Conservation (phyloP, 2,888 invertebrate species). For the Busseola fusca region DNA sequence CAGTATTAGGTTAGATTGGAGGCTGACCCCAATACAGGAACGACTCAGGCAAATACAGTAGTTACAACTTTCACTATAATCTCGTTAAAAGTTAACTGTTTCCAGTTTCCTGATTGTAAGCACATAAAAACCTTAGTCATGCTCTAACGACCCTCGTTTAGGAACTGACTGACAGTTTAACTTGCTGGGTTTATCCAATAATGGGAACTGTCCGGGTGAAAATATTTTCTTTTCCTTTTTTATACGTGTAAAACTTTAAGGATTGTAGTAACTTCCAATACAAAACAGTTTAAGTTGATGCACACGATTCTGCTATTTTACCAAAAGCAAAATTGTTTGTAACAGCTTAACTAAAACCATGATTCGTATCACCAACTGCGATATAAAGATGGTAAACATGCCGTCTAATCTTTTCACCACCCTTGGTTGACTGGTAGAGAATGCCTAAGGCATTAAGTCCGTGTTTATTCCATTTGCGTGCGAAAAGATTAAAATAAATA, state of each 20-base stretch:
- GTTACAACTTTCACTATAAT: background rate
- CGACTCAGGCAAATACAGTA: background rate
- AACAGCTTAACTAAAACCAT: background rate
- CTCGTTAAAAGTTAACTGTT: conserved; percentile 22
- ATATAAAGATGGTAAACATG: background rate
- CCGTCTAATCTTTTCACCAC: no score
- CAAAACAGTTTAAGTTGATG: background rate
- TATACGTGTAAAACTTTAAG: conserved; percentile 5
- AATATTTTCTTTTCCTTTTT: conserved; percentile 18
- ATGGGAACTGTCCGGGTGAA: conserved; percentile 17
- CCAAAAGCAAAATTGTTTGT: background rate
- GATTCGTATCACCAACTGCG: no score
- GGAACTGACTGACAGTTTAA: conserved; percentile 42
- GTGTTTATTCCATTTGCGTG: no score
- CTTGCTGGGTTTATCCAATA: conserved; percentile 45
- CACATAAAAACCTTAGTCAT: conserved; percentile 35
- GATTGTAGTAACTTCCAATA: background rate
- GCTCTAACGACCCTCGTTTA: conserved; percentile 22
- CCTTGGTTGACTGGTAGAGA: no score
- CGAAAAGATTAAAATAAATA: no score
- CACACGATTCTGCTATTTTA: background rate
- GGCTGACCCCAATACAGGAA: conserved; percentile 16
- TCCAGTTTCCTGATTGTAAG: conserved; percentile 11
- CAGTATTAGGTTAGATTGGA: conserved; percentile 1
- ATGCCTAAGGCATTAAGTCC: no score